Evolutionary conservation across 2,113 vertebrate species (phyloP).

Genomic region (Empidonax traillii): DNA sequence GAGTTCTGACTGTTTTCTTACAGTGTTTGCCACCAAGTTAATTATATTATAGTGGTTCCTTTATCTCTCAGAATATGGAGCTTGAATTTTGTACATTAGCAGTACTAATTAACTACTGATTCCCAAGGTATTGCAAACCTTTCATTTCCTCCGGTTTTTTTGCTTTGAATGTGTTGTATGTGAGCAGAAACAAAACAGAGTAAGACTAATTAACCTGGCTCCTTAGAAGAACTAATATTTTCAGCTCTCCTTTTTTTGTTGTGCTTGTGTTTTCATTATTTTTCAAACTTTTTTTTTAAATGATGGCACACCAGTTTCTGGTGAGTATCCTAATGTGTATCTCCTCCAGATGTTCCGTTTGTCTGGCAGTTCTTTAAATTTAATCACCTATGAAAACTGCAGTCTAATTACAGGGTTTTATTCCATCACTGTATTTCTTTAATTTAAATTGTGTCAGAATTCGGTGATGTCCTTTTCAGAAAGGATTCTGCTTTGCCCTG

Average conservation of each 20-base stretch:
- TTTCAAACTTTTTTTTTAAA: background rate
- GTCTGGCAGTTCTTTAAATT: background rate
- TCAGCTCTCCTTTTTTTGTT: background rate
- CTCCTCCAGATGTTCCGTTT: background rate
- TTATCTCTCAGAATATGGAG: background rate
- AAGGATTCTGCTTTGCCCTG: background rate
- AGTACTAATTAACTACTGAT: background rate
- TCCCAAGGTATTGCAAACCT: background rate
- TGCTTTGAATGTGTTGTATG: background rate
- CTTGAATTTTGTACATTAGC: background rate
- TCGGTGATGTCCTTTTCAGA: background rate
- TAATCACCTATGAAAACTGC: background rate
- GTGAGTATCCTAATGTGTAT: background rate
- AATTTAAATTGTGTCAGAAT: background rate
- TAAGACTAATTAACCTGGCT: background rate
- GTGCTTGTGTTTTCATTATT: background rate
- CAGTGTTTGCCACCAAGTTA: background rate
- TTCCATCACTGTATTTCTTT: background rate
- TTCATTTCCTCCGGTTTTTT: background rate
- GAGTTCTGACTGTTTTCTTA: background rate
- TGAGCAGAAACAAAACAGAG: background rate
- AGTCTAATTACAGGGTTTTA: background rate
- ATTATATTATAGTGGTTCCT: background rate
- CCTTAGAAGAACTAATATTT: background rate
- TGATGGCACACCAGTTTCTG: background rate